Evolutionary conservation across 2,888 invertebrate species (phyloP).

Genomic region (Drosophila borealis): DNA sequence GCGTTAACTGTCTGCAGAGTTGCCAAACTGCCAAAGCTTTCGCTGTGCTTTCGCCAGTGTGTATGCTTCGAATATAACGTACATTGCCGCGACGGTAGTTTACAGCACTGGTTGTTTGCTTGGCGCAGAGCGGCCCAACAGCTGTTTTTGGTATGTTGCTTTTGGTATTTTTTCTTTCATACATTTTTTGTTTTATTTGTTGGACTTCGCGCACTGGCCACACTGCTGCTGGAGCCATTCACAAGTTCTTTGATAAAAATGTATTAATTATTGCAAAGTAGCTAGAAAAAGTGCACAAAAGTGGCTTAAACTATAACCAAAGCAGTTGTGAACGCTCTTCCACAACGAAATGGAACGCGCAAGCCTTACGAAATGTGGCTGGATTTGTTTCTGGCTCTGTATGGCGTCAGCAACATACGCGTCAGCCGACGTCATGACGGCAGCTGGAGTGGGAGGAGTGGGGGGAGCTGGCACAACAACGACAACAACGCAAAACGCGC

Average conservation of each 20-base stretch:
- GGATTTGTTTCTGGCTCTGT: slow-evolving; percentile 35
- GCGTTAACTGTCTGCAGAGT: slow-evolving; percentile 7
- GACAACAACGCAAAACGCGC: slow-evolving; percentile 45
- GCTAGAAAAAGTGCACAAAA: slow-evolving; percentile 31
- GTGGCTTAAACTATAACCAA: slow-evolving; percentile 7
- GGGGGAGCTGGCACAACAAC: slow-evolving; percentile 36
- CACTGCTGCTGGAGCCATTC: slow-evolving; percentile 27
- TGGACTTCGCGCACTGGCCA: slow-evolving; percentile 7
- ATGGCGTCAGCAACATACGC: slow-evolving; percentile 71
- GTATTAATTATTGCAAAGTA: slow-evolving; percentile 44
- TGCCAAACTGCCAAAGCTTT: slow-evolving; percentile 39
- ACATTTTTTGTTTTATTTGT: slow-evolving; percentile 17
- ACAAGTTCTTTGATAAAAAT: slow-evolving; percentile 31
- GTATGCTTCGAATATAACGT: slow-evolving; percentile 51
- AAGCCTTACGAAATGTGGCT: slow-evolving; percentile 2
- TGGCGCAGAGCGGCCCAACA: slow-evolving; percentile 49
- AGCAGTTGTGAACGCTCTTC: slow-evolving; percentile 3
- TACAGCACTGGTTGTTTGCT: slow-evolving; percentile 27
- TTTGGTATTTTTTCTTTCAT: slow-evolving; percentile 16
- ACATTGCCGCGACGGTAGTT: slow-evolving; percentile 13
- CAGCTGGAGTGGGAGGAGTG: slow-evolving; percentile 19
- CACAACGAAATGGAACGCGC: slow-evolving; percentile 31
- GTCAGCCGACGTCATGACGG: slow-evolving; percentile 58
- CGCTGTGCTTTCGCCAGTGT: slow-evolving; percentile 3
- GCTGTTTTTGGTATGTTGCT: slow-evolving; percentile 45